Evolutionary conservation across 2,888 invertebrate species (phyloP).

Genomic region (Latrodectus hesperus): DNA sequence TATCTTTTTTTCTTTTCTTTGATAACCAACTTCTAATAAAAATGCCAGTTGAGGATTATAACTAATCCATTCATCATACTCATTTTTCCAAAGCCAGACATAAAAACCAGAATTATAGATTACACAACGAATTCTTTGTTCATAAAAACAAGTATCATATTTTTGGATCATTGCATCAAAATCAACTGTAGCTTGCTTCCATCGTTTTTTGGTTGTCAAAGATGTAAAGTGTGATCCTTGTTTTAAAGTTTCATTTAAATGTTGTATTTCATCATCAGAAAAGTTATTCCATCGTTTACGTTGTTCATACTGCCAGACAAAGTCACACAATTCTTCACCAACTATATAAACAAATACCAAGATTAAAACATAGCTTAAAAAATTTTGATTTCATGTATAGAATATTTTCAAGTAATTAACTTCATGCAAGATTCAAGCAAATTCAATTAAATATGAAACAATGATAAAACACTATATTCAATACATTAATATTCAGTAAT

Average conservation of each 20-base stretch:
- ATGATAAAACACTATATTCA: no score
- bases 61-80: slow-evolving; percentile 25
- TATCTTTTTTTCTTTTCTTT: slow-evolving; percentile 15
- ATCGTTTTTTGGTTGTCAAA: slow-evolving; percentile 15
- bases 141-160: slow-evolving; percentile 27
- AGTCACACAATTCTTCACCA: slow-evolving; percentile 7
- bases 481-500: no score
- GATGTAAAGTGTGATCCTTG: slow-evolving; percentile 4
- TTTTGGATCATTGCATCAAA: slow-evolving; percentile 44
- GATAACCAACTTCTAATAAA: slow-evolving; percentile 31
- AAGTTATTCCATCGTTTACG: slow-evolving; percentile 34
- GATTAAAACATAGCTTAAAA: background rate
- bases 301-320: slow-evolving; percentile 47
- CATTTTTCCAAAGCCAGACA: slow-evolving; percentile 52
- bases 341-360: background rate
- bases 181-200: slow-evolving; percentile 20
- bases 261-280: slow-evolving; percentile 15
- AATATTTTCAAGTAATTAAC: no score
- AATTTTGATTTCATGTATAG: background rate
- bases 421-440: no score
- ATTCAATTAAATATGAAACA: no score
- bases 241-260: slow-evolving; percentile 30
- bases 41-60: slow-evolving; percentile 18
- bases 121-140: slow-evolving; percentile 48
- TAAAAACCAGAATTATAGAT: slow-evolving; percentile 21